Conservation (phyloP, 1,140 invertebrate genomes). For the Pogonomyrmex barbatus region DNA sequence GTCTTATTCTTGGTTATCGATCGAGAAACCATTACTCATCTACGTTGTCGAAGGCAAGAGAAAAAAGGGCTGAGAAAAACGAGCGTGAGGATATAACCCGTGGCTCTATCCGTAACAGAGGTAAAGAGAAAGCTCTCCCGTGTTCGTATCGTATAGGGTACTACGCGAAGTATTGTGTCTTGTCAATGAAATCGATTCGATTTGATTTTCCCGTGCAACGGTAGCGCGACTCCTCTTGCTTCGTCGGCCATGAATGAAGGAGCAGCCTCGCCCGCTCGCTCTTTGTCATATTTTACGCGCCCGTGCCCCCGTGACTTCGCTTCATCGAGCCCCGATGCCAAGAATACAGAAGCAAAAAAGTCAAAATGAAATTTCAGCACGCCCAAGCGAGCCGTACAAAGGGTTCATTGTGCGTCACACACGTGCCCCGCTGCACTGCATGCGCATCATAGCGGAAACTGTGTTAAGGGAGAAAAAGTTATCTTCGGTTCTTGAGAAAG, state of each 20-base stretch:
- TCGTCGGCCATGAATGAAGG: constrained; percentile 66
- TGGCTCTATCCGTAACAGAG: constrained; percentile 2
- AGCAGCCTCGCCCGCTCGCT: constrained; percentile 35
- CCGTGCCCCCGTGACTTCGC: constrained; percentile 47
- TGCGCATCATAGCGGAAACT: constrained; percentile 33
- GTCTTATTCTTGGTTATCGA: constrained; percentile 57
- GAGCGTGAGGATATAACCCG: constrained; percentile 42
- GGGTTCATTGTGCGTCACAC: constrained; percentile 57
- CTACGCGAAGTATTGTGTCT: constrained; percentile 44
- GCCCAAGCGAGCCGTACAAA: constrained; percentile 52
- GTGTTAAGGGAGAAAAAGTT: constrained; percentile 58
- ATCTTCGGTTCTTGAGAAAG: constrained; percentile 58
- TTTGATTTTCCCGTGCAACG: constrained; percentile 69
- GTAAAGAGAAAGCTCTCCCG: constrained; percentile 19
- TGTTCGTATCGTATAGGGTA: constrained; percentile 15
- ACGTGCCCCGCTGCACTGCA: constrained; percentile 51
- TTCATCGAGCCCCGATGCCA: constrained; percentile 46
- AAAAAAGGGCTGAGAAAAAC: constrained; percentile 35
- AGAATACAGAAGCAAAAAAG: constrained; percentile 60
- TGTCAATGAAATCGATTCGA: constrained; percentile 67
- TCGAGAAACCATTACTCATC: constrained; percentile 61
- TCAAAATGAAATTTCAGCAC: constrained; percentile 63
- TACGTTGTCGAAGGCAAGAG: constrained; percentile 35
- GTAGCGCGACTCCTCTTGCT: constrained; percentile 62
- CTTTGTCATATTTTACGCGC: constrained; percentile 72